Conservation (phyloP, 2,797 vertebrate species). For the Centroberyx gerrardi region DNA sequence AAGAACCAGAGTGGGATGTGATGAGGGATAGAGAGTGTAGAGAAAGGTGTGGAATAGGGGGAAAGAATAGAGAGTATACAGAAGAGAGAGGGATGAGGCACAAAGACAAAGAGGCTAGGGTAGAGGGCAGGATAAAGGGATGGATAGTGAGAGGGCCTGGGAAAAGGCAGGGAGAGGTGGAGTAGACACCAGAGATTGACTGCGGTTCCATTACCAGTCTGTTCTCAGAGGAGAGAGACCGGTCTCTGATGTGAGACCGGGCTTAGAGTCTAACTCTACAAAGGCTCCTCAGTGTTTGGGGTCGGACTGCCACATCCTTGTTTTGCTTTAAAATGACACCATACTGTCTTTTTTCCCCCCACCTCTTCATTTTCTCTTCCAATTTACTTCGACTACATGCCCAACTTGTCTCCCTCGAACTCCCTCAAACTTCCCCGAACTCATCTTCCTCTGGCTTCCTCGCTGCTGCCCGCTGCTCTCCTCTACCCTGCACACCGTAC, state of each 20-base stretch:
- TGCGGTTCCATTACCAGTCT: slow-evolving; percentile 14
- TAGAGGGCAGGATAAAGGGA: slow-evolving; percentile 58
- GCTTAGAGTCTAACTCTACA: slow-evolving; percentile 58
- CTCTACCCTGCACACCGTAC: slow-evolving; percentile 19
- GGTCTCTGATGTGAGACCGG: slow-evolving; percentile 61
- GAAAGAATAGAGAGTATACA: slow-evolving; percentile 35
- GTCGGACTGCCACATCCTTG: slow-evolving; percentile 26
- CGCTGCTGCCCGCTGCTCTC: slow-evolving; percentile 26
- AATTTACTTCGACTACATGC: slow-evolving; percentile 18
- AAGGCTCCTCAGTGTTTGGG: slow-evolving; percentile 47
- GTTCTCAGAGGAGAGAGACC: slow-evolving; percentile 57
- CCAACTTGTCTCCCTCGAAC: neutral
- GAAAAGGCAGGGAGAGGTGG: slow-evolving; percentile 70
- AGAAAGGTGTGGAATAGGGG: slow-evolving; percentile 39
- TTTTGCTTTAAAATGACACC: slow-evolving; percentile 35
- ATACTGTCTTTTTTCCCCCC: slow-evolving; percentile 2
- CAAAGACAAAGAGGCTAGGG: slow-evolving; percentile 45
- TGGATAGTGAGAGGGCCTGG: slow-evolving; percentile 69
- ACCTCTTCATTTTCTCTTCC: slow-evolving; percentile 19
- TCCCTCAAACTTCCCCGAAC: slow-evolving; percentile 15
- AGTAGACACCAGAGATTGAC: slow-evolving; percentile 59
- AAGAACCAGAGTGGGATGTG: slow-evolving; percentile 41
- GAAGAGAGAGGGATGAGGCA: slow-evolving; percentile 58
- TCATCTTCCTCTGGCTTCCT: neutral
- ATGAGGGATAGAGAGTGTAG: slow-evolving; percentile 47